Evolutionary conservation across 2,113 vertebrate species (phyloP).

Genomic region (Planiliza haematocheilus): DNA sequence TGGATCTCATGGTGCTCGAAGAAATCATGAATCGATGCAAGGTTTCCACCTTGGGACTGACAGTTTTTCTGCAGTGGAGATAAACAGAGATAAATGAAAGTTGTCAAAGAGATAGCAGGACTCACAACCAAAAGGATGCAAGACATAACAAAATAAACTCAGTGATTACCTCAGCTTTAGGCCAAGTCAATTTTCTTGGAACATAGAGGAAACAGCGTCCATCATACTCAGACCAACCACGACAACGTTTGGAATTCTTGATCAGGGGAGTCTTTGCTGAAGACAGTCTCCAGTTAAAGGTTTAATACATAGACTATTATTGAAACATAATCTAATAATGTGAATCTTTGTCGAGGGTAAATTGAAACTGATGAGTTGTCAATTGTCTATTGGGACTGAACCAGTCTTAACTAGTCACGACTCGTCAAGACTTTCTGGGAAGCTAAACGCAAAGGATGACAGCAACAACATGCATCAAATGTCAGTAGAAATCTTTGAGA

Average conservation of each 20-base stretch:
- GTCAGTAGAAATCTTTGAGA: too few relatives aligned
- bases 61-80: not conserved
- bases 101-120: not conserved
- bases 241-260: fast-evolving
- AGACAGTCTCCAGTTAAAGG: too few relatives aligned
- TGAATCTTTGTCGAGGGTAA: too few relatives aligned
- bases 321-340: too few relatives aligned
- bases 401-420: too few relatives aligned
- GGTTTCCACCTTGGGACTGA: not conserved
- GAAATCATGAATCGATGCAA: not conserved
- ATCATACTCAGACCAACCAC: fast-evolving
- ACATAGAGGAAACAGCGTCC: fast-evolving
- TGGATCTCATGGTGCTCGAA: not conserved
- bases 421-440: too few relatives aligned
- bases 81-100: not conserved
- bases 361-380: too few relatives aligned
- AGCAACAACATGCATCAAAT: too few relatives aligned
- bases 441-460: too few relatives aligned
- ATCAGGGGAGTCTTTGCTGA: too few relatives aligned
- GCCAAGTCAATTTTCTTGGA: fast-evolving
- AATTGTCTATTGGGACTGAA: too few relatives aligned
- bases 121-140: not conserved
- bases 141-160: not conserved
- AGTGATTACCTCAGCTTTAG: not conserved
- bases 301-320: too few relatives aligned